Conservation (phyloP, 2,888 invertebrate species). For the Orthosia gracilis region DNA sequence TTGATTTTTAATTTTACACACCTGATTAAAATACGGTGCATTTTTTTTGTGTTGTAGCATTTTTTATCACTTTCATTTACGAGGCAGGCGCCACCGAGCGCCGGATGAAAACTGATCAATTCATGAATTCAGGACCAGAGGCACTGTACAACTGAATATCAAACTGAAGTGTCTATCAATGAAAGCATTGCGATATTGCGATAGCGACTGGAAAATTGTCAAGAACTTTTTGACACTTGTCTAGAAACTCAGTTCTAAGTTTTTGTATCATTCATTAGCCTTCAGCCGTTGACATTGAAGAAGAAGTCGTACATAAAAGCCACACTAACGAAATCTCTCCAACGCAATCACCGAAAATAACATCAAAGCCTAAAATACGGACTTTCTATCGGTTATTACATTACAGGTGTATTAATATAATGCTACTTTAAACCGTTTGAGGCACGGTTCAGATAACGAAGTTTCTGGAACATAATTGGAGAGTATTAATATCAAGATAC, state of each 20-base stretch:
- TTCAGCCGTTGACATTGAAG: not conserved
- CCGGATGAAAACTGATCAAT: no score
- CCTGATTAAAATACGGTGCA: no score
- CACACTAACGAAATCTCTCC: not conserved
- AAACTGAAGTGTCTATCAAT: no score
- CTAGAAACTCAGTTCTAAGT: no score
- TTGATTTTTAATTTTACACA: conserved; percentile 8
- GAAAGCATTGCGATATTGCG: no score
- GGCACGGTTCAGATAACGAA: conserved; percentile 77
- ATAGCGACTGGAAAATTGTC: no score
- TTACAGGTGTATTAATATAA: conserved; percentile 67
- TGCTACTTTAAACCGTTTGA: conserved; percentile 69
- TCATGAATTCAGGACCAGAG: no score
- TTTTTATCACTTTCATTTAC: no score
- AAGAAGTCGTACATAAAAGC: not conserved
- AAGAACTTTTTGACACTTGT: no score
- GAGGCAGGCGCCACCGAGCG: no score
- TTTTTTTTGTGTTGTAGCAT: no score
- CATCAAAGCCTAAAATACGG: conserved; percentile 22
- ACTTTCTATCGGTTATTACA: conserved; percentile 50
- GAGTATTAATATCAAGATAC: conserved; percentile 83
- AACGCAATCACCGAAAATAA: conserved; percentile 27
- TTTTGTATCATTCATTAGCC: not conserved
- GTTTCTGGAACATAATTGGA: conserved; percentile 78
- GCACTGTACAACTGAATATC: no score